These are phyloP conservation scores for Harpegnathos saltator DNA, from an alignment of 1,140 invertebrate species.

Conservation along the genomic window DNA sequence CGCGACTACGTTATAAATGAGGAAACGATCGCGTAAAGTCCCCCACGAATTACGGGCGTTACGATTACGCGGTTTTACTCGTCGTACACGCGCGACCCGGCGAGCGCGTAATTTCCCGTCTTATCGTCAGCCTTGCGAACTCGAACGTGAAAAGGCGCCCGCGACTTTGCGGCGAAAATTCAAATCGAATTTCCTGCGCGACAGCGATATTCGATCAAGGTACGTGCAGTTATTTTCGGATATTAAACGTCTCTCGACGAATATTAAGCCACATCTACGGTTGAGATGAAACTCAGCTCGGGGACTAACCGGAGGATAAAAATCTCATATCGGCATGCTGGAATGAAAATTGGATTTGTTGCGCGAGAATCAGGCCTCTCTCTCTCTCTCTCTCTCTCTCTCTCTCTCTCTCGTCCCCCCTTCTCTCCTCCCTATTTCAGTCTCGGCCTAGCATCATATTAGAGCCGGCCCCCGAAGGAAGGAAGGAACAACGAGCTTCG, in stretches of 20 bases:
- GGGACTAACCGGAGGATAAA: neutral
- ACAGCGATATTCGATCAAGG: no score
- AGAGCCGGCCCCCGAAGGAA: neutral
- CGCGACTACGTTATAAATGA: neutral
- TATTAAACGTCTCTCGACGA: no score
- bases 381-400: neutral
- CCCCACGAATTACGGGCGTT: constrained; percentile 19
- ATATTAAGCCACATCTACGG: no score
- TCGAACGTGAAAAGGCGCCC: neutral
- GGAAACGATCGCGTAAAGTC: constrained; percentile 35
- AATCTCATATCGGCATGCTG: neutral
- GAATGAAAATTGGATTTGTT: neutral
- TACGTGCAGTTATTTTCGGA: no score
- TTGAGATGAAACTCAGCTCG: no score
- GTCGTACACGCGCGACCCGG: neutral
- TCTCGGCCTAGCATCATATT: neutral
- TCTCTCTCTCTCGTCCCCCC: neutral
- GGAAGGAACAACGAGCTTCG: constrained; percentile 48
- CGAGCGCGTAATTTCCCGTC: constrained; percentile 15
- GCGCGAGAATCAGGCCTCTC: neutral
- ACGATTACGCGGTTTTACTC: constrained; percentile 45
- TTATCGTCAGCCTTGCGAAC: neutral
- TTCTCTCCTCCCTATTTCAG: neutral
- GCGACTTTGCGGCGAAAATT: neutral
- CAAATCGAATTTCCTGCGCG: no score